Percentiles rank a stretch among this genome's conserved stretches.
Evolutionary conservation across 2,113 vertebrate species (phyloP).

Genomic region (Psittacula cyanocephala): DNA sequence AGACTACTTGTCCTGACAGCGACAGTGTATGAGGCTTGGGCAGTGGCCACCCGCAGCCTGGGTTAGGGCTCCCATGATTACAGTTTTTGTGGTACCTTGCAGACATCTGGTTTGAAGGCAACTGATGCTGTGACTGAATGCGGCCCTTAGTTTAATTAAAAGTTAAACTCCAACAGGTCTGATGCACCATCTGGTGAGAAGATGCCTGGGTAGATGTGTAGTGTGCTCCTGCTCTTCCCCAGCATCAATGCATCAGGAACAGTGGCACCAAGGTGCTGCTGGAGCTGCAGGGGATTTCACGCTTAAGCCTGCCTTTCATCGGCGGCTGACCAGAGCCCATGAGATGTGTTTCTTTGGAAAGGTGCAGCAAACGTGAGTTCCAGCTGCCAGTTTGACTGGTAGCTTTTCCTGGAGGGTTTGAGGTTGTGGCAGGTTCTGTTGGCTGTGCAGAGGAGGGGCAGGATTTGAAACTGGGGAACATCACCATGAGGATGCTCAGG

Average conservation of each 20-base stretch:
- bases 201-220: background rate
- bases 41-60: constrained; percentile 6
- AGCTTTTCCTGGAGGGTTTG: too few relatives aligned
- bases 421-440: too few relatives aligned
- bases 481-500: too few relatives aligned
- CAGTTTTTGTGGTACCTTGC: constrained; percentile 2
- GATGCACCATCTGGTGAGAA: constrained; percentile 39
- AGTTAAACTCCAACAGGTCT: constrained; percentile 5
- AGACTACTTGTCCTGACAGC: background rate
- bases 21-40: background rate
- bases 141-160: constrained; percentile 28
- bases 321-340: too few relatives aligned
- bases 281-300: too few relatives aligned
- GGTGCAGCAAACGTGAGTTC: too few relatives aligned
- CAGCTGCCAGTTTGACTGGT: too few relatives aligned
- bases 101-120: constrained; percentile 19
- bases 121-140: constrained; percentile 1
- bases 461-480: too few relatives aligned
- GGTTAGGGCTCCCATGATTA: background rate
- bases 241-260: accelerated
- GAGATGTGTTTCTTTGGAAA: too few relatives aligned
- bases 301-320: too few relatives aligned
- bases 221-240: background rate
- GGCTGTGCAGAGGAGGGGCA: too few relatives aligned
- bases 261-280: background rate